Evolutionary conservation across 1,140 invertebrate species (phyloP).

Genomic region (Drosophila lacertosa): DNA sequence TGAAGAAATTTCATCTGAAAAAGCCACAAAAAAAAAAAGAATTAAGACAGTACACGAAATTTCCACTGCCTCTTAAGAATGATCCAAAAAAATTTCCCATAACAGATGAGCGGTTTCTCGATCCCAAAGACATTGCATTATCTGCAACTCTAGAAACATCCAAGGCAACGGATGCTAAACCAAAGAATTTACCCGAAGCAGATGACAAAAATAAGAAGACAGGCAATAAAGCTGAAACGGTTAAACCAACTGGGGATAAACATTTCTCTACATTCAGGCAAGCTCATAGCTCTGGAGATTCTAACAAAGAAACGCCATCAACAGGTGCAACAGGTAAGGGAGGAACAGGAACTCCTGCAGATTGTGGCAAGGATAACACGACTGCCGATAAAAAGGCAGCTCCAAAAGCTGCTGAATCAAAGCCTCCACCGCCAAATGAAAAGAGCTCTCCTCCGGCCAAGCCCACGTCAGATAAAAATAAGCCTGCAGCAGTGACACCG

Average conservation of each 20-base stretch:
- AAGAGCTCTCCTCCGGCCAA: no score
- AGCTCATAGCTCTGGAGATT: not conserved
- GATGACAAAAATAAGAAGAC: not conserved
- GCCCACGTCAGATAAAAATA: no score
- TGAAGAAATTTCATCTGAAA: no score
- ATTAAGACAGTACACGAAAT: conserved; percentile 10
- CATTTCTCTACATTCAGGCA: conserved; percentile 8
- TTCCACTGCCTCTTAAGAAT: not conserved
- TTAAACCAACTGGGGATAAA: not conserved
- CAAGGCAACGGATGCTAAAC: not conserved
- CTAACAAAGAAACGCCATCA: no score
- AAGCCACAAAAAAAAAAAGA: not conserved
- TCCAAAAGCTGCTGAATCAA: not conserved
- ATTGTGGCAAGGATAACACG: not conserved
- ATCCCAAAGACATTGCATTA: conserved; percentile 23
- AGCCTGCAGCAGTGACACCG: not conserved
- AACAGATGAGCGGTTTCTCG: conserved; percentile 1
- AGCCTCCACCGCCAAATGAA: no score
- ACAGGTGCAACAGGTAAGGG: not conserved
- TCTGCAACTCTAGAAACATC: not conserved
- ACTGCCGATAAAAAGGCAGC: not conserved
- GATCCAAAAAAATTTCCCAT: conserved; percentile 12
- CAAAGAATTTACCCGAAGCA: not conserved
- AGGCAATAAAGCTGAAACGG: not conserved
- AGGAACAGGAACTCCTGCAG: not conserved